These are phyloP conservation scores for Anhinga rufa DNA, from an alignment of 2,113 vertebrate species.

Conservation along the genomic window DNA sequence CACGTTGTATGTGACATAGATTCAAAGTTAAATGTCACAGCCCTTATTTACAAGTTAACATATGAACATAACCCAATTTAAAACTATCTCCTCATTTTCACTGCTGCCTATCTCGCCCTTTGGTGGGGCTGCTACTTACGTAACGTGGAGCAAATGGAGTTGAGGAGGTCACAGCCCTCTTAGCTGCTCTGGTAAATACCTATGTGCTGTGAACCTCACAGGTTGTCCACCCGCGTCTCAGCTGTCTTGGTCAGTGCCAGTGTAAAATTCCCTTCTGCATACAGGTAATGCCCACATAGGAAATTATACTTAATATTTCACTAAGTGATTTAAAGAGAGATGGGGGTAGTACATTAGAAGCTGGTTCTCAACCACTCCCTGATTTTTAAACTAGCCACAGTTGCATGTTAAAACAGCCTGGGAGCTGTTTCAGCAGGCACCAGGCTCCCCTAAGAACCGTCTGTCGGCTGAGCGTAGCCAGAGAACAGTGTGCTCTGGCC, in stretches of 20 bases:
- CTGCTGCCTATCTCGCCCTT: background rate
- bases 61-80: background rate
- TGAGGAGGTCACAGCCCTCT: background rate
- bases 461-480: background rate
- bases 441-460: background rate
- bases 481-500: background rate
- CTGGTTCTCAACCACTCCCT: constrained; percentile 10
- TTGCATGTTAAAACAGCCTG: background rate
- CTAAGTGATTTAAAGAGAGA: background rate
- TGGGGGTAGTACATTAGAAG: background rate
- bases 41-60: background rate
- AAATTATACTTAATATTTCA: background rate
- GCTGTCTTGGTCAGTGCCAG: background rate
- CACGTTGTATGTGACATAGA: background rate
- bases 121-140: background rate
- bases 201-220: background rate
- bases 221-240: background rate
- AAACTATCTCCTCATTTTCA: background rate
- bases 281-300: background rate
- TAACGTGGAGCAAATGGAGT: background rate
- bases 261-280: background rate
- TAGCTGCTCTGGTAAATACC: background rate
- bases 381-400: background rate
- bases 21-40: background rate
- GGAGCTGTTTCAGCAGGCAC: constrained; percentile 38